Evolutionary conservation across 2,113 vertebrate genomes (phyloP), one percentile per base, ranked within the genome.

Genomic region (Pica pica): DNA sequence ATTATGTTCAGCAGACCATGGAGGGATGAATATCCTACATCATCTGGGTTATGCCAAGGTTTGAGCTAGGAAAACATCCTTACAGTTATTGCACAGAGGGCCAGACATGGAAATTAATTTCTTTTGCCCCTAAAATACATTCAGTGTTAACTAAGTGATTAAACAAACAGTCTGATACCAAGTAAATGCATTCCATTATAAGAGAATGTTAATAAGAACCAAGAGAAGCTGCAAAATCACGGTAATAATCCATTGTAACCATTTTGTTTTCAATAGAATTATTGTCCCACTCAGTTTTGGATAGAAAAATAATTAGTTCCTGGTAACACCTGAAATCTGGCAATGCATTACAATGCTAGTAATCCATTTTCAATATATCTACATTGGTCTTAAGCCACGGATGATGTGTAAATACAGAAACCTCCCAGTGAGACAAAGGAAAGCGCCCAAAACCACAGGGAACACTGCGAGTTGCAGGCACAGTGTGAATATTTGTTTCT

Each of bases 1-100:
- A 93, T 70, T 96, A 97, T 94, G 95, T 80, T 98, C 97, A 96
- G 89, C 69, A 95, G 96, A 97, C 83, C 96, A 63, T 80, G 85
- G 53, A 92, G 84, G 81, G 71, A 65, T 95, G 82, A 77, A 67
- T 95, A 91, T 87, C 87, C 96, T 98, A 91, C 87, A 98, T 98
- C 97, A 98, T 94, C 83, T 92, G 69, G 78, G 82, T 61, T 95
- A 87, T 89, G 95, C 98, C 97, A 97, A 52, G 74, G 69, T 89
- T 93, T 96, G 97, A 98, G 97, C 61, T 75, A 96, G 92, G 71
- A 86, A 95, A 95, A 49, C 97, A 94, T 93, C 89, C 93, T 93
- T 91, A 90, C 26, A 95, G 69, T 47, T 59, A 67, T 85, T 92
- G 76, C 83, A 96, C 84, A 94, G 84, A 95, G 74, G 41, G 92